These are phyloP conservation scores for Smittia aterrima DNA, from an alignment of 2,888 invertebrate genomes.

Conservation along the genomic window DNA sequence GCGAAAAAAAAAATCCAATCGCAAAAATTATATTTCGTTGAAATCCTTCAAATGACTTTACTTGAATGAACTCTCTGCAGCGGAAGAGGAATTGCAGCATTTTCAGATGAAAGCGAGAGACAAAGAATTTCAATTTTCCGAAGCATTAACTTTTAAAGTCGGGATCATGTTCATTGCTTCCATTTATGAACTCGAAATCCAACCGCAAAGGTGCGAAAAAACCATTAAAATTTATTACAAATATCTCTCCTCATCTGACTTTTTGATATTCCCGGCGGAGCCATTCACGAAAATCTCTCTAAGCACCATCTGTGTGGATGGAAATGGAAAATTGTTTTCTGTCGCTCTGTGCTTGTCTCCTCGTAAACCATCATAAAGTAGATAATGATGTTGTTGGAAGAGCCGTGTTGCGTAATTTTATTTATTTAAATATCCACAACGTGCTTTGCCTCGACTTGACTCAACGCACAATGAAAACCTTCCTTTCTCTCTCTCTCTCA, in stretches of 20 bases:
- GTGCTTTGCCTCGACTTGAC: neutral
- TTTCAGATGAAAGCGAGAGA: neutral
- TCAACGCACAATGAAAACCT: neutral
- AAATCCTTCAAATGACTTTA: too few relatives aligned
- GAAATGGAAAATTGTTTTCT: conserved; percentile 8
- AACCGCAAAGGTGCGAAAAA: conserved; percentile 35
- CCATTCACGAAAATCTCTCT: conserved; percentile 17
- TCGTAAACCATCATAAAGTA: conserved; percentile 35
- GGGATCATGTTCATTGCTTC: conserved; percentile 8
- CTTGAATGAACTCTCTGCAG: too few relatives aligned
- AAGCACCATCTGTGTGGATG: conserved; percentile 13
- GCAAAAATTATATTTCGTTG: too few relatives aligned
- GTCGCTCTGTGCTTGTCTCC: neutral
- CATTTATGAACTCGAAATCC: neutral
- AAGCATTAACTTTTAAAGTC: conserved; percentile 11
- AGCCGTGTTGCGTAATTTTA: conserved; percentile 22
- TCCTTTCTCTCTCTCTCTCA: too few relatives aligned
- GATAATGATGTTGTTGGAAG: conserved; percentile 33
- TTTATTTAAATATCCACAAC: conserved; percentile 22
- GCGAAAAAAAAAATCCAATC: too few relatives aligned
- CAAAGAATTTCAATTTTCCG: conserved; percentile 12
- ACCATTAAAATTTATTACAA: conserved; percentile 38
- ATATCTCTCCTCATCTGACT: neutral
- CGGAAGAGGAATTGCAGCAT: conserved; percentile 1
- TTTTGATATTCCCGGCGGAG: neutral